These are phyloP conservation scores for Calypte anna DNA, from an alignment of 2,113 vertebrate species.

Conservation along the genomic window DNA sequence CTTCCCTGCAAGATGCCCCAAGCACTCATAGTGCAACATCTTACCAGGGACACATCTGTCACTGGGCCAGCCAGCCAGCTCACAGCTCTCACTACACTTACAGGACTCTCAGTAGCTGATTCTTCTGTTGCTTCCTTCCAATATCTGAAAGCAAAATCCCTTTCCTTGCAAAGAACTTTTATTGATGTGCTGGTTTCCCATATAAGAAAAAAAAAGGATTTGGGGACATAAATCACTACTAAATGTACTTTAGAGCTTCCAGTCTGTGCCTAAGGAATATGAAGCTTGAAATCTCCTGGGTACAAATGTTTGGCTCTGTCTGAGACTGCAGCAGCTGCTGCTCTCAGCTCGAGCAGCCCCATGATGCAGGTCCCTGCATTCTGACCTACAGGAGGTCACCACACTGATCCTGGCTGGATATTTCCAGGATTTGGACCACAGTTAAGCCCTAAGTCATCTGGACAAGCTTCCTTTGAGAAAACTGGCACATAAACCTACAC, in stretches of 20 bases:
- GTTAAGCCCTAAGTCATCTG: background rate
- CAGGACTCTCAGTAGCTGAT: background rate
- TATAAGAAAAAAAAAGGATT: background rate
- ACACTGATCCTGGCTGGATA: background rate
- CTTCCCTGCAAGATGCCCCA: accelerated
- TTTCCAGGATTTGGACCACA: background rate
- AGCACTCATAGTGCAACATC: background rate
- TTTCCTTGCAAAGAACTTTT: background rate
- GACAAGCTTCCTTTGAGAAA: background rate
- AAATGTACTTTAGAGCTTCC: background rate
- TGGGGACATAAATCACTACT: background rate
- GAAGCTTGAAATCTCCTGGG: accelerated
- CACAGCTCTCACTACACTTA: background rate
- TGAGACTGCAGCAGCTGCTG: background rate
- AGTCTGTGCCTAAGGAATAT: background rate
- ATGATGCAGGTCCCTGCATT: background rate
- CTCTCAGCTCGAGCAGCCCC: background rate
- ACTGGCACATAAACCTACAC: accelerated
- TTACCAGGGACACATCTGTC: background rate
- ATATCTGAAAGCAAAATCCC: background rate
- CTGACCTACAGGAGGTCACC: background rate
- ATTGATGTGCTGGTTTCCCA: background rate
- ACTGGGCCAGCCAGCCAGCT: background rate
- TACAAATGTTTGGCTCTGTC: background rate
- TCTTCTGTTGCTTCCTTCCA: background rate